Evolutionary conservation across 2,797 vertebrate species (phyloP).

Genomic region (Helarctos malayanus): DNA sequence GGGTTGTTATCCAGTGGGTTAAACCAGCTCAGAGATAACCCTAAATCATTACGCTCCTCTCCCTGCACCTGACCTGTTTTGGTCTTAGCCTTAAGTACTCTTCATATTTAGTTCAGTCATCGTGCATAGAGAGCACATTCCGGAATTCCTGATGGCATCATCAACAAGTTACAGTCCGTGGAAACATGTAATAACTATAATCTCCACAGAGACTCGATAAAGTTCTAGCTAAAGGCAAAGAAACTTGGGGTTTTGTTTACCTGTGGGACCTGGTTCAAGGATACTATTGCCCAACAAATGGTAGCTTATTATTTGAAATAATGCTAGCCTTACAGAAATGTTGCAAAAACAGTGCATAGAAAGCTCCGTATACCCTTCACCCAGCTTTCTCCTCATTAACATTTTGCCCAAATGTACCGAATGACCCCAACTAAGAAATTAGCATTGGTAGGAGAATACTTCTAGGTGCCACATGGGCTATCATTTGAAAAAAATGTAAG

Average conservation of each 20-base stretch:
- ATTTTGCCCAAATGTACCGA: not conserved
- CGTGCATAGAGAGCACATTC: not conserved
- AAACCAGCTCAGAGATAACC: not conserved
- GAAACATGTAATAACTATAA: not conserved
- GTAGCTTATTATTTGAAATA: constrained; percentile 5
- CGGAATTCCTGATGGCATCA: not conserved
- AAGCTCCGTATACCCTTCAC: not conserved
- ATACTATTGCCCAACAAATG: not conserved
- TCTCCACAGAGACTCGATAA: not conserved
- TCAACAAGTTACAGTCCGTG: not conserved
- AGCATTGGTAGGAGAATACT: not conserved
- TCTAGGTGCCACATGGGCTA: not conserved
- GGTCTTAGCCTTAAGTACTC: not conserved
- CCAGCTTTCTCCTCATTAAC: not conserved
- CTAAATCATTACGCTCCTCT: not conserved
- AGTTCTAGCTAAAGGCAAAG: constrained; percentile 28
- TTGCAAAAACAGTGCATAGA: constrained; percentile 20
- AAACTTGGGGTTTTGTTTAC: constrained; percentile 51
- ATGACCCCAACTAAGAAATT: constrained; percentile 45
- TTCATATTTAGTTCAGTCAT: not conserved
- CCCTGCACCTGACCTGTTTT: not conserved
- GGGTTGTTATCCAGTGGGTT: not conserved
- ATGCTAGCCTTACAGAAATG: not conserved
- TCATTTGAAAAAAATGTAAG: not conserved
- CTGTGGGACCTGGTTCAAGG: not conserved